Evolutionary conservation across 2,888 invertebrate genomes (phyloP).

Genomic region (Crematogaster levior): DNA sequence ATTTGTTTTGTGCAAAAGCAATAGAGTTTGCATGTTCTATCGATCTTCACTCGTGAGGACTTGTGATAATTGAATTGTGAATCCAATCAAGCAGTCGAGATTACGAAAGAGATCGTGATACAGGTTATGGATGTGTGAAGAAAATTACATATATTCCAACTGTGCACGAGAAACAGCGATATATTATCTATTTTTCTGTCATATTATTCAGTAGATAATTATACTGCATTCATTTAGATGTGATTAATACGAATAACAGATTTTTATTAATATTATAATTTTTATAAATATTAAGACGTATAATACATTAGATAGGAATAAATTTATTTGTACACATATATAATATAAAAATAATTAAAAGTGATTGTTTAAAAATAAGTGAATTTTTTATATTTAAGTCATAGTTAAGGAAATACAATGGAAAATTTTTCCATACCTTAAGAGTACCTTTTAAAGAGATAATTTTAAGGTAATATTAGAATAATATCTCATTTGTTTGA

Average conservation of each 20-base stretch:
- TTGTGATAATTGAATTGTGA: slow-evolving; percentile 74
- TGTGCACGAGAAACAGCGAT: neutral
- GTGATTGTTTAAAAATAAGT: neutral
- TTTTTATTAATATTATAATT: neutral
- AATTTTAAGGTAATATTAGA: neutral
- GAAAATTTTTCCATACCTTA: neutral
- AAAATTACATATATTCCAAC: slow-evolving; percentile 35
- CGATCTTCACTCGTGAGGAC: slow-evolving; percentile 68
- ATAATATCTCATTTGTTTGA: neutral
- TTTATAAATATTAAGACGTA: neutral
- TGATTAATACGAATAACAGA: neutral
- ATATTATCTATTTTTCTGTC: slow-evolving; percentile 2
- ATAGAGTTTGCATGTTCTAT: slow-evolving; percentile 72
- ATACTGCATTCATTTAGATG: neutral
- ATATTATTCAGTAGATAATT: slow-evolving; percentile 2
- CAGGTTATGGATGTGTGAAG: slow-evolving; percentile 48
- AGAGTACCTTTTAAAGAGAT: neutral
- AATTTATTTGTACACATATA: neutral
- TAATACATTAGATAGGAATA: neutral
- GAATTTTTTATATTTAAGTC: neutral
- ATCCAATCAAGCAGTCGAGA: slow-evolving; percentile 74
- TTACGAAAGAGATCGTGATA: slow-evolving; percentile 72
- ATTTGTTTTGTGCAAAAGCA: slow-evolving; percentile 71
- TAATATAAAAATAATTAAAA: neutral
- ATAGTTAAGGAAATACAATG: neutral